Evolutionary conservation across 2,797 vertebrate genomes (phyloP), one percentile per base, ranked within the genome.

Genomic region (Rhinichthys osculus): DNA sequence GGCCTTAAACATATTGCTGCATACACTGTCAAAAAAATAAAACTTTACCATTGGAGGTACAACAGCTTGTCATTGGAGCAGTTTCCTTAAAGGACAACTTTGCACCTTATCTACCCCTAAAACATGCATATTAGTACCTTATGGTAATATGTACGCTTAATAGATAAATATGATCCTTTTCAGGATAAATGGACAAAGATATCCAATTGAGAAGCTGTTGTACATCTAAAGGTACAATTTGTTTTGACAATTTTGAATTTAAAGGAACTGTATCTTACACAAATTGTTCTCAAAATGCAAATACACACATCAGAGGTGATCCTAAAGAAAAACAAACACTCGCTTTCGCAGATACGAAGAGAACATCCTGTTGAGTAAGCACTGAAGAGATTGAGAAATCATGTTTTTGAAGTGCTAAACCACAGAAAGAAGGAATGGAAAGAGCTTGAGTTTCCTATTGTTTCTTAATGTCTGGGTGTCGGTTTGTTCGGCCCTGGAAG

Each of bases 331-430:
- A 67, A 70, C 30, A 82, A 82, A 71, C 52, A 38, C 42, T 30
- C 10, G 19, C 44, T n/a, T 54, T 73, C 5, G 38, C 81, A 85
- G 33, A n/a, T 92, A 92, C 93, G 92, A 95, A 91, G 91, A 92
- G 89, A 93, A 94, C 93, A 91, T 91, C 93, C 83, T 83, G 89
- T 87, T 84, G 89, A 89, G 91, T 91, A 92, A 89, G 92, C 89
- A 7, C 78, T 84, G 78, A 81, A 77, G 85, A 85, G 16, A 9
- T 90, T 88, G 94, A 91, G 70, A 89, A 89, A 93, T 92, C 88
- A 81, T 86, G 91, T 95, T 94, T 95, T 94, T 94, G 92, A 91
- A 88, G 92, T 92, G 90, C 93, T 93, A 94, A 96, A 95, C 91
- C 81, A 88, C 93, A 93, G 92, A 93, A 89, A 93, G 93, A 89